These are phyloP conservation scores for Chanos chanos DNA, from an alignment of 2,797 vertebrate genomes.

Conservation along the genomic window DNA sequence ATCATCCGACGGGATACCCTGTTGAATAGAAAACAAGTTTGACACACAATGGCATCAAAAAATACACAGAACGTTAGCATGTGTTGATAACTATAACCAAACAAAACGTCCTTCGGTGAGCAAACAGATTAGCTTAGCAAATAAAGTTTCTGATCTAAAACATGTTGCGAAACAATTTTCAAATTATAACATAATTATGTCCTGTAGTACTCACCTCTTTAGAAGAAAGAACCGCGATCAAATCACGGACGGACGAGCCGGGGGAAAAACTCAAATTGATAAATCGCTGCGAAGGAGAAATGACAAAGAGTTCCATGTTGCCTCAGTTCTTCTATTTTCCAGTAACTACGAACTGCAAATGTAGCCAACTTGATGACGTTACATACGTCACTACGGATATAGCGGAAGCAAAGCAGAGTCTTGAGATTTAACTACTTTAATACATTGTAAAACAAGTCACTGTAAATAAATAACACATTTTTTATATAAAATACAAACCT, in stretches of 20 bases:
- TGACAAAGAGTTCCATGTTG: constrained; percentile 65
- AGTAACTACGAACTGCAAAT: neutral
- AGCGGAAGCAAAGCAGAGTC: neutral
- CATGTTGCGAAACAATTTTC: neutral
- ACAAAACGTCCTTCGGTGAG: neutral
- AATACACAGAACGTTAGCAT: no score
- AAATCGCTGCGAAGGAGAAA: constrained; percentile 24
- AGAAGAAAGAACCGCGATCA: constrained; percentile 43
- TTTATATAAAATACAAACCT: neutral
- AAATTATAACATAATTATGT: neutral
- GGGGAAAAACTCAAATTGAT: constrained; percentile 14
- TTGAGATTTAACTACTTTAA: no score
- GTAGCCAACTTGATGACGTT: neutral
- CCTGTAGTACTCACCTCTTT: constrained; percentile 47
- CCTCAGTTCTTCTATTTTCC: neutral
- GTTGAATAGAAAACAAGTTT: neutral
- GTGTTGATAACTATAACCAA: no score
- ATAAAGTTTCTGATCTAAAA: neutral
- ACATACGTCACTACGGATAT: neutral
- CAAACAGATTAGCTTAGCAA: neutral
- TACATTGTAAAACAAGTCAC: no score
- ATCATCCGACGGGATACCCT: constrained; percentile 67
- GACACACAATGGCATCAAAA: no score
- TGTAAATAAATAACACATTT: no score
- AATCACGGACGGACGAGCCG: constrained; percentile 49